Evolutionary conservation across 2,113 vertebrate genomes (phyloP), one percentile per base, ranked within the genome.

Genomic region (Petroica traversi): DNA sequence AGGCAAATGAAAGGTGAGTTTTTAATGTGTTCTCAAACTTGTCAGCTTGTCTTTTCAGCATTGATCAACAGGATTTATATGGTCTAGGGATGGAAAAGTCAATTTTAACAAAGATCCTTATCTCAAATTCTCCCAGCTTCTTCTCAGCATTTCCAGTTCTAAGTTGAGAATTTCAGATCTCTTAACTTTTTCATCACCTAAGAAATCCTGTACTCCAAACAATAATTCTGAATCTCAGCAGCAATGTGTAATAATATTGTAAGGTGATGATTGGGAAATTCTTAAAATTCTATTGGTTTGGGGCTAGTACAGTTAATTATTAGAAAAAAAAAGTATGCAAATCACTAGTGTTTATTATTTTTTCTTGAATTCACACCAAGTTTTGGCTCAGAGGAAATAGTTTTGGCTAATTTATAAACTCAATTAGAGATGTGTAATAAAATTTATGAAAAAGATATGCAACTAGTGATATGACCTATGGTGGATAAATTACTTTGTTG

Each of bases 41-140:
- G 38, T 68, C 72, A 80, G 19, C n/a, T 93, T 82, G 67, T 31
- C 48, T 79, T 82, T 41, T 71, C 69, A 91, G 55, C 58, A 82
- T 63, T 77, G 64, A 88, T 57, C 33, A 55, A 69, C 14, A 73
- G 41, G 62, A 92, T 75, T 94, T 91, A 40, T 68, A 72, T 14
- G 19, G 25, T 33, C 26, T 54, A 73, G 26, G 19, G 11, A 69
- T 46, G 23, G 33, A 61, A 96, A 88, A 92, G 28, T 9, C 15
- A 55, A 61, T 89, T 95, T 57, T 64, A 68, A 64, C 28, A 82
- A 64, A 89, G 46, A 4, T 61, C 15, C 2, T 20, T 1, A 38
- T 58, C 19, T 83, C 33, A 46, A 51, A 83, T 49, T 88, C 38
- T 64, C 19, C 8, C 29, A 69, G 12, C 2, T 71, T 66, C 40